These are phyloP conservation scores for Pygocentrus nattereri DNA, from an alignment of 2,797 vertebrate species.

Conservation along the genomic window DNA sequence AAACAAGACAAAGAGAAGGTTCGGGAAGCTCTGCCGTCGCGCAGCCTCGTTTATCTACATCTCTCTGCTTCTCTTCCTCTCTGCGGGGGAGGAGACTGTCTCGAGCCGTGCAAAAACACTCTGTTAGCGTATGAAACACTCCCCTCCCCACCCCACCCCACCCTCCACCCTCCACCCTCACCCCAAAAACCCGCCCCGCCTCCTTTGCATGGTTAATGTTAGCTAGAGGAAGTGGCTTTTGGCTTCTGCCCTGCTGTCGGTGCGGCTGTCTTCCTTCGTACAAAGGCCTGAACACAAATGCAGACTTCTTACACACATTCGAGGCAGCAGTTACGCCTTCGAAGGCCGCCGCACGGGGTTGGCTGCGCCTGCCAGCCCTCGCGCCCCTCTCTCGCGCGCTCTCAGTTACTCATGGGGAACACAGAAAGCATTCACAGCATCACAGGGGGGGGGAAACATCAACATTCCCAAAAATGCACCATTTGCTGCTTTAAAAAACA, in stretches of 20 bases:
- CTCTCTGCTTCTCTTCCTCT: constrained; percentile 3
- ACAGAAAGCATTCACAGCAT: constrained; percentile 63
- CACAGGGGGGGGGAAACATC: constrained; percentile 52
- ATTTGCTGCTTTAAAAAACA: constrained; percentile 45
- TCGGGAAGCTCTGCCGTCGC: constrained; percentile 19
- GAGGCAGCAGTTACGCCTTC: constrained; percentile 20
- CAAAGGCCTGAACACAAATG: background rate
- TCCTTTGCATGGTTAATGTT: constrained; percentile 5
- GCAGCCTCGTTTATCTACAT: constrained; percentile 3
- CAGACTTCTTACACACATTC: constrained; percentile 27
- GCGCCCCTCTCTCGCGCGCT: background rate
- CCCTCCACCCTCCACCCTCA: too few species aligned
- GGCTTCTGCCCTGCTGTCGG: constrained; percentile 10
- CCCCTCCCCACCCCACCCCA: too few species aligned
- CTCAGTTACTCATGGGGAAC: constrained; percentile 35
- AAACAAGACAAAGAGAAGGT: constrained; percentile 14
- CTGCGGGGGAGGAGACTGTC: constrained; percentile 11
- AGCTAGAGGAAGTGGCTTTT: constrained; percentile 55
- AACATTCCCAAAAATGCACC: constrained; percentile 60
- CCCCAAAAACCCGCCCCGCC: background rate
- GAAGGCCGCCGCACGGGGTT: background rate
- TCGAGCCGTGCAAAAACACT: background rate
- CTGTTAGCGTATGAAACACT: too few species aligned
- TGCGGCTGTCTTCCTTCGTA: constrained; percentile 2
- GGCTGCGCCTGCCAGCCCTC: background rate